A percentile compares a stretch with the other conserved stretches of the same genome.
Conservation (phyloP, 2,113 vertebrate genomes). For the Calyptommatus sinebrachiatus region DNA sequence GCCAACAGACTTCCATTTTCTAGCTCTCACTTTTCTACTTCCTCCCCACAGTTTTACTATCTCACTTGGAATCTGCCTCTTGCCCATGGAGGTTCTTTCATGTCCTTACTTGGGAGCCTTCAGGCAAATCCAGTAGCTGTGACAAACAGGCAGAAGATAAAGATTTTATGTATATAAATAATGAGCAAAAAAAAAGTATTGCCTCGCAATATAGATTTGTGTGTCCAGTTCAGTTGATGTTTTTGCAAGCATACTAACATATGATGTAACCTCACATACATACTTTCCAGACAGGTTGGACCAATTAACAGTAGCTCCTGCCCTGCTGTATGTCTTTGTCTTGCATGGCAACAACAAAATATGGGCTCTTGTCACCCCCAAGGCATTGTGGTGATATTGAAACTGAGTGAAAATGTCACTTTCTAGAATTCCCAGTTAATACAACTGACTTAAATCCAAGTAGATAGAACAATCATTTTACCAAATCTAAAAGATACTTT, state of each 20-base stretch:
- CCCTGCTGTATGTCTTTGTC: constrained; percentile 17
- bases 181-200: not conserved
- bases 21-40: no score
- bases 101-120: no score
- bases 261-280: not conserved
- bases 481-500: not conserved
- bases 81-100: no score
- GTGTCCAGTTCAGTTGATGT: not conserved
- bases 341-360: constrained; percentile 29
- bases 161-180: not conserved
- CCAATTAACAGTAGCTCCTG: constrained; percentile 5
- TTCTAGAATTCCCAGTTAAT: constrained; percentile 23
- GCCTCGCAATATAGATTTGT: not conserved
- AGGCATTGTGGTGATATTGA: constrained; percentile 5
- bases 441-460: constrained; percentile 13
- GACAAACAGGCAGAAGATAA: not conserved
- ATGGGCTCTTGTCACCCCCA: constrained; percentile 21
- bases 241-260: not conserved
- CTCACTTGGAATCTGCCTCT: no score
- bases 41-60: no score
- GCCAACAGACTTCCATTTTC: no score
- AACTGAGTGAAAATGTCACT: constrained; percentile 35
- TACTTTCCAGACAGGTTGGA: constrained; percentile 8
- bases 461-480: constrained; percentile 4
- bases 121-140: no score